A percentile compares a stretch with the other conserved stretches of the same genome.
phyloP scores from a whole-genome alignment of 2,888 invertebrate species.

The Cheilosia scutellata region DNA sequence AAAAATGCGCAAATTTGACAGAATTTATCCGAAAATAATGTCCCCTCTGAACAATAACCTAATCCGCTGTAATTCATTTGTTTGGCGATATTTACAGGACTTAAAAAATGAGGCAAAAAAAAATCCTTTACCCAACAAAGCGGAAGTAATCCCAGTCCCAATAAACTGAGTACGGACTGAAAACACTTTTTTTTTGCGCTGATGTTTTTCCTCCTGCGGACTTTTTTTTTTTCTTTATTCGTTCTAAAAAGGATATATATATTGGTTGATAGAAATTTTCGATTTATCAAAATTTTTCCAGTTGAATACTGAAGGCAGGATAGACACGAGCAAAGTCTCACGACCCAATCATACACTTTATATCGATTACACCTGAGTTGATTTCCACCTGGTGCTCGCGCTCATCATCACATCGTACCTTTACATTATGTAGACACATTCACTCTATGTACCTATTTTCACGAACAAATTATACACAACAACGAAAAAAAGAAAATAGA shows the following conservation, averaged over 20 bases:
- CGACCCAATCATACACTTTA: background rate
- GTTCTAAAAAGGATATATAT: background rate
- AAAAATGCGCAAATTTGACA: constrained; percentile 39
- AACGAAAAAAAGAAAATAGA: constrained; percentile 23
- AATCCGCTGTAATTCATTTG: constrained; percentile 41
- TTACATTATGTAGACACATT: constrained; percentile 1
- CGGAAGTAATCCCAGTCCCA: constrained; percentile 44
- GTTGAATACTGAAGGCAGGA: background rate
- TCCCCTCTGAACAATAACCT: constrained; percentile 38
- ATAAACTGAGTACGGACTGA: constrained; percentile 4
- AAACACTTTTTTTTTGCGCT: background rate
- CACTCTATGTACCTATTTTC: background rate
- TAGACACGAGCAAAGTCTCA: background rate
- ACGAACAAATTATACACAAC: constrained; percentile 4
- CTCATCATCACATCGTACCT: constrained; percentile 32
- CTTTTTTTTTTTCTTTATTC: background rate
- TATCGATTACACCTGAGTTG: constrained; percentile 57
- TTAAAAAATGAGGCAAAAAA: constrained; percentile 5
- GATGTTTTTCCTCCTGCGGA: constrained; percentile 13
- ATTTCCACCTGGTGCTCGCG: constrained; percentile 55
- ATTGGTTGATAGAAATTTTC: background rate
- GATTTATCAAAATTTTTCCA: background rate
- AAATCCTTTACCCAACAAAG: constrained; percentile 26
- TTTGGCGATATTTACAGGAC: constrained; percentile 45
- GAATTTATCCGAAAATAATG: constrained; percentile 19